These are phyloP conservation scores for Agrilus mali DNA, from an alignment of 2,888 invertebrate genomes.

Conservation along the genomic window DNA sequence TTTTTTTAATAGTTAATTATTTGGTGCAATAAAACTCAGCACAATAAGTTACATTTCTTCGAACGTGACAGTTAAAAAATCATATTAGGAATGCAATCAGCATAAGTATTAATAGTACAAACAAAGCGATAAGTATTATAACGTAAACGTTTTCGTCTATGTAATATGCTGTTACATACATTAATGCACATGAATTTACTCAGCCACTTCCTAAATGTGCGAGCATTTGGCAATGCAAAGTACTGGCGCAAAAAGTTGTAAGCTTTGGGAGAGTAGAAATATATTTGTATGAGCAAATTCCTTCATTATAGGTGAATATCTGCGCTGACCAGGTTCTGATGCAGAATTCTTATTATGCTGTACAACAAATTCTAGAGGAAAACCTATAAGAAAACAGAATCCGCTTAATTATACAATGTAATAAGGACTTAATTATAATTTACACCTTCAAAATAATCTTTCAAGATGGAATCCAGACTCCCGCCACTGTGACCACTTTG, in stretches of 20 bases:
- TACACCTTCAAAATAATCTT: slow-evolving; percentile 5
- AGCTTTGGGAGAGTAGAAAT: slow-evolving; percentile 7
- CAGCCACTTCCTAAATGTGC: slow-evolving; percentile 7
- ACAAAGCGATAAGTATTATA: too few species aligned
- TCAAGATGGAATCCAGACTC: slow-evolving; percentile 3
- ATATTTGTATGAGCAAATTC: slow-evolving; percentile 6
- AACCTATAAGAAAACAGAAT: not conserved
- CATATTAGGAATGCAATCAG: too few species aligned
- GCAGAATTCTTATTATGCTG: not conserved
- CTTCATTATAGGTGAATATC: slow-evolving; percentile 5
- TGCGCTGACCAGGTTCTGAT: not conserved
- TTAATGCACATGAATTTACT: not conserved
- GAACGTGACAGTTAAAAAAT: too few species aligned
- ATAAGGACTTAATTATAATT: not conserved
- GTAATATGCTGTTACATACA: too few species aligned
- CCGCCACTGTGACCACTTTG: slow-evolving; percentile 2
- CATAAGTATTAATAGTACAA: too few species aligned
- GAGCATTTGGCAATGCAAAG: slow-evolving; percentile 5
- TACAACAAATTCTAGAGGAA: slow-evolving; percentile 3
- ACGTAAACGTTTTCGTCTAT: too few species aligned
- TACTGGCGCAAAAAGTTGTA: slow-evolving; percentile 7
- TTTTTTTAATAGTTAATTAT: too few species aligned
- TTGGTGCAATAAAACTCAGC: too few species aligned
- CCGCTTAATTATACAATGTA: too few species aligned
- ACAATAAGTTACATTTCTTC: too few species aligned